phyloP scores from a whole-genome alignment of 2,797 vertebrate genomes.

The Selene dorsalis region DNA sequence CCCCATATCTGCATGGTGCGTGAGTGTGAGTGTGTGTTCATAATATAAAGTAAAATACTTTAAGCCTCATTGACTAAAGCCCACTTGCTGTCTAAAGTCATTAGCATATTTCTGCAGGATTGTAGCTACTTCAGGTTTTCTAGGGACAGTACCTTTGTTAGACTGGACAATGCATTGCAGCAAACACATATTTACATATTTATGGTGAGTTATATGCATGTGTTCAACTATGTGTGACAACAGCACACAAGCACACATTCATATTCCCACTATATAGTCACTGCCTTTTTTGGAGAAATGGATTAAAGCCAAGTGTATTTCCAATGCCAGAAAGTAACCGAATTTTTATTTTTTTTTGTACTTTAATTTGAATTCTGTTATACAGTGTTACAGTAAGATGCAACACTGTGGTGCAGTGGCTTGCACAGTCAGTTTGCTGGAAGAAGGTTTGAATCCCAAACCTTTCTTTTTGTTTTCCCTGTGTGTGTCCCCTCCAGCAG shows the following conservation, averaged over 20 bases:
- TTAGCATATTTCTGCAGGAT: constrained; percentile 58
- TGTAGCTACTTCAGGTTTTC: constrained; percentile 34
- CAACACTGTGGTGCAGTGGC: too few species aligned
- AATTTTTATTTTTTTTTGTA: not conserved
- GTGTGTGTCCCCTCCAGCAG: too few species aligned
- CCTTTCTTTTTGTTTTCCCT: too few species aligned
- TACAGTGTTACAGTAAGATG: too few species aligned
- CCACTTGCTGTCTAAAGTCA: constrained; percentile 54
- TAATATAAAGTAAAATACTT: constrained; percentile 62
- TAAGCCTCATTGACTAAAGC: constrained; percentile 67
- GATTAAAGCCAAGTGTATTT: not conserved
- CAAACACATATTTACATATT: constrained; percentile 17
- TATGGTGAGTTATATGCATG: not conserved
- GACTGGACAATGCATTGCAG: constrained; percentile 7
- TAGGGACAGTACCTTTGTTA: constrained; percentile 31
- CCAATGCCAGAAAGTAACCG: not conserved
- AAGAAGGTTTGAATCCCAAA: too few species aligned
- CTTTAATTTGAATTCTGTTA: too few species aligned
- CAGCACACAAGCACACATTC: not conserved
- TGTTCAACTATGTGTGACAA: not conserved
- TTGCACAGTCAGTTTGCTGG: too few species aligned
- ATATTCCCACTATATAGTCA: not conserved
- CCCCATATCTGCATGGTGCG: constrained; percentile 33
- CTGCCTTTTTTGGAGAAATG: not conserved
- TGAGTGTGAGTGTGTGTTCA: constrained; percentile 18